A percentile compares a stretch with the other conserved stretches of the same genome.
Conservation (phyloP, 2,797 vertebrate genomes). For the Naso thynnoides region DNA sequence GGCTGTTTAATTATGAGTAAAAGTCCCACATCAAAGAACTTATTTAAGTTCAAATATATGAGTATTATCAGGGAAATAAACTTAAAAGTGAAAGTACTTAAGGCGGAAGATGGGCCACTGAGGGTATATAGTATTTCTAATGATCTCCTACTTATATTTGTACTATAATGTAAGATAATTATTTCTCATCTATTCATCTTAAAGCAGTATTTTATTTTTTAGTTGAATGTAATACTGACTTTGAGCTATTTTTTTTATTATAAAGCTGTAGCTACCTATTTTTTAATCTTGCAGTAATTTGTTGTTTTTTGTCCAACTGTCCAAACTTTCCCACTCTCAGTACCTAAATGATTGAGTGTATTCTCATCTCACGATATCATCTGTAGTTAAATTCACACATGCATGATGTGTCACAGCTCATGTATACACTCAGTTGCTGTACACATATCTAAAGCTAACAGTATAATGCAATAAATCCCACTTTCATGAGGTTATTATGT, state of each 20-base stretch:
- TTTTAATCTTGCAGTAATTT: too few species aligned
- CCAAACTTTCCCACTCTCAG: too few species aligned
- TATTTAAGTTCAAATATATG: neutral
- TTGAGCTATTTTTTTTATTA: neutral
- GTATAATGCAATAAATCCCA: neutral
- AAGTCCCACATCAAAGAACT: neutral
- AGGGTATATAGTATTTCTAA: neutral
- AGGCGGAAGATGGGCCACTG: neutral
- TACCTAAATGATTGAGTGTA: neutral
- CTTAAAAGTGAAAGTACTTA: neutral
- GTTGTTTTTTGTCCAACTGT: too few species aligned
- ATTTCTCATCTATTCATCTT: neutral
- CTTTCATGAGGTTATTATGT: neutral
- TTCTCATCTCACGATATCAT: neutral
- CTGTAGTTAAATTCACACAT: neutral
- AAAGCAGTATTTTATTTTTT: neutral
- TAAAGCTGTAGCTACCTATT: neutral
- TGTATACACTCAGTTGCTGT: neutral
- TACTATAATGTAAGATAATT: neutral
- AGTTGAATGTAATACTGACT: neutral
- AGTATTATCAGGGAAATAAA: neutral
- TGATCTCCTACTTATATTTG: neutral
- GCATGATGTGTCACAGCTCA: too few species aligned
- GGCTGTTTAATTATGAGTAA: too few species aligned
- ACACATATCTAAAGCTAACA: neutral